Evolutionary conservation across 92 coral and sea anemone genomes (phyloP).

Genomic region (Paragorgia papillata): DNA sequence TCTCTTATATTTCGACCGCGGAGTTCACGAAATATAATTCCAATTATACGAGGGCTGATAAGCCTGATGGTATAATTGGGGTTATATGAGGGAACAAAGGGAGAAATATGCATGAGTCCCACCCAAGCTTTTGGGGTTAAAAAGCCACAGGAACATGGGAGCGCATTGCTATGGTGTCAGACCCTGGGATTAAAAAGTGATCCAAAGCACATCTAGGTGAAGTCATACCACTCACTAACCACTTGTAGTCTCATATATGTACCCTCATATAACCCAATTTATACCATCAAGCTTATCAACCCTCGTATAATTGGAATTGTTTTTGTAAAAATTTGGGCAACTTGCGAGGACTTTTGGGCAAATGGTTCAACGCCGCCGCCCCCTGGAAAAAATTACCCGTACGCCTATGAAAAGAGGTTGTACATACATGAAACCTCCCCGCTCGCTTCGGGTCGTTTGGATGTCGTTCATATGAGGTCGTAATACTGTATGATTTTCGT

Average conservation of each 20-base stretch:
- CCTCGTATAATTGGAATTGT: constrained; percentile 57
- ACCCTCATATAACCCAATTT: constrained; percentile 52
- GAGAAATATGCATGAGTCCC: constrained; percentile 46
- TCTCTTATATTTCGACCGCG: constrained; percentile 44
- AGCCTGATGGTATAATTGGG: constrained; percentile 47
- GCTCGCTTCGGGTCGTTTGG: no score
- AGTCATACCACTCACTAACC: constrained; percentile 33
- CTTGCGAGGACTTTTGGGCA: no score
- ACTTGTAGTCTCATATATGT: constrained; percentile 46
- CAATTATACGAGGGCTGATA: constrained; percentile 56
- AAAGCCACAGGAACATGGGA: constrained; percentile 14
- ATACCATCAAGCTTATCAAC: constrained; percentile 49
- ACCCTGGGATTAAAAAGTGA: constrained; percentile 33
- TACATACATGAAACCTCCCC: no score
- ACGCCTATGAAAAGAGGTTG: no score
- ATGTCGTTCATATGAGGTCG: no score
- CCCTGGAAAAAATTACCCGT: no score
- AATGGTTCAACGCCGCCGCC: no score
- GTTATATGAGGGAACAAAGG: constrained; percentile 55
- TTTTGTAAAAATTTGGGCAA: no score
- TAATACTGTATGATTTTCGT: no score
- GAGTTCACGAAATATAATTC: constrained; percentile 57
- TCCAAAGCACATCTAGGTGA: constrained; percentile 38
- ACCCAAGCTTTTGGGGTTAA: constrained; percentile 12
- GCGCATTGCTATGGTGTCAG: not conserved